Evolutionary conservation across 2,888 invertebrate species (phyloP).

Genomic region (Lochmaea capreae): DNA sequence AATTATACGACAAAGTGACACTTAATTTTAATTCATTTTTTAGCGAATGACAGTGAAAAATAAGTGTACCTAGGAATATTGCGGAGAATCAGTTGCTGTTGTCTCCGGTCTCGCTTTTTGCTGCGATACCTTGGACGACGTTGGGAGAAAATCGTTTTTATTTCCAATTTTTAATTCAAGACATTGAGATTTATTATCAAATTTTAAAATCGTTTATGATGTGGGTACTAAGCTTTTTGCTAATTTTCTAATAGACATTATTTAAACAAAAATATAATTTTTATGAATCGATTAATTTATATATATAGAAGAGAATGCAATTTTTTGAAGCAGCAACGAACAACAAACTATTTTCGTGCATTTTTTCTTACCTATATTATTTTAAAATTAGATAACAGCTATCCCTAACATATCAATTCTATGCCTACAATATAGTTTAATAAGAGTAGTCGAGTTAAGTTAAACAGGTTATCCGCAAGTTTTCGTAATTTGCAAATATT

Average conservation of each 20-base stretch:
- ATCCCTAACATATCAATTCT: constrained; percentile 38
- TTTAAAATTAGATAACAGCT: constrained; percentile 53
- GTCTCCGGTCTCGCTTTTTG: no score
- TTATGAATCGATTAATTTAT: background rate
- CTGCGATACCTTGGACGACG: no score
- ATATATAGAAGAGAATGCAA: background rate
- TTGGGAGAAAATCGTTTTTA: no score
- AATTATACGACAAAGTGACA: no score
- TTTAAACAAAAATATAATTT: background rate
- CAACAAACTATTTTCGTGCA: constrained; percentile 29
- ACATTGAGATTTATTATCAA: no score
- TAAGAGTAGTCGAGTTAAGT: background rate
- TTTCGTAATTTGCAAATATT: no score
- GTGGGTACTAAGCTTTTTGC: background rate
- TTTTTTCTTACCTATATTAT: constrained; percentile 18
- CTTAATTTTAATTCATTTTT: no score
- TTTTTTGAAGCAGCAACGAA: constrained; percentile 28
- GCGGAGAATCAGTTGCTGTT: no score
- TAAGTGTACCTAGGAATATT: no score
- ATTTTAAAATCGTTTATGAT: no score
- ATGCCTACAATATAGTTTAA: constrained; percentile 3
- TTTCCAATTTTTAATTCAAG: no score
- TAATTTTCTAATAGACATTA: constrained; percentile 14
- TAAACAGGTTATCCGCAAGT: background rate
- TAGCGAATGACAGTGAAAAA: no score